Evolutionary conservation across 2,113 vertebrate genomes (phyloP).

Genomic region (Gallinago undulata): DNA sequence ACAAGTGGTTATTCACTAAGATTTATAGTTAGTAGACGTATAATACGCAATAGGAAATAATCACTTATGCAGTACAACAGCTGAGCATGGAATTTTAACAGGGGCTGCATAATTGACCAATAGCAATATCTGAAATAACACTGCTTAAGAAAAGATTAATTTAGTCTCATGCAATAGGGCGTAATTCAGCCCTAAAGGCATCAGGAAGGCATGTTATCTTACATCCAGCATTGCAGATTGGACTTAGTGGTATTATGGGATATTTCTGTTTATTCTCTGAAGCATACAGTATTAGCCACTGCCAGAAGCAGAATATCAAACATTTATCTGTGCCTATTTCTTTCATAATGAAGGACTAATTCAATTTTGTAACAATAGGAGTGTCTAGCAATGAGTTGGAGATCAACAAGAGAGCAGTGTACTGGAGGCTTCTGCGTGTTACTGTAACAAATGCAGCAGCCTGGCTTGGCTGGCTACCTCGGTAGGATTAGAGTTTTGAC

Average conservation of each 20-base stretch:
- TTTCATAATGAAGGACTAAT: background rate
- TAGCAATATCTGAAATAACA: background rate
- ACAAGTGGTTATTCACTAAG: background rate
- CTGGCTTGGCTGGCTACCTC: background rate
- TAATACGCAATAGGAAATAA: slow-evolving; percentile 28
- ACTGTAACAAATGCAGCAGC: background rate
- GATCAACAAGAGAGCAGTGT: background rate
- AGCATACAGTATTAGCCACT: background rate
- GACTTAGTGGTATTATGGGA: background rate
- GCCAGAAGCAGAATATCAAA: background rate
- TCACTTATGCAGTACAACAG: background rate
- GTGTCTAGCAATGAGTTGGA: background rate
- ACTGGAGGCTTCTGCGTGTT: background rate
- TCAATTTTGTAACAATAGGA: background rate
- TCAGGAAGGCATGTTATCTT: background rate
- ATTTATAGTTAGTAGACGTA: background rate
- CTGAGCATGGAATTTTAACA: background rate
- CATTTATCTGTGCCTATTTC: background rate
- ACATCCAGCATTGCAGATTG: background rate
- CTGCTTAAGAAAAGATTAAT: background rate
- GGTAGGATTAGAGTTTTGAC: background rate
- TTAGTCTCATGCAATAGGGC: background rate
- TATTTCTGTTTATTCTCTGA: background rate
- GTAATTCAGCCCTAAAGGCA: background rate
- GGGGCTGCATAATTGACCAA: background rate